A percentile compares a stretch with the other conserved stretches of the same genome.
phyloP scores from a whole-genome alignment of 2,888 invertebrate genomes.

The Liodrosophila aerea region DNA sequence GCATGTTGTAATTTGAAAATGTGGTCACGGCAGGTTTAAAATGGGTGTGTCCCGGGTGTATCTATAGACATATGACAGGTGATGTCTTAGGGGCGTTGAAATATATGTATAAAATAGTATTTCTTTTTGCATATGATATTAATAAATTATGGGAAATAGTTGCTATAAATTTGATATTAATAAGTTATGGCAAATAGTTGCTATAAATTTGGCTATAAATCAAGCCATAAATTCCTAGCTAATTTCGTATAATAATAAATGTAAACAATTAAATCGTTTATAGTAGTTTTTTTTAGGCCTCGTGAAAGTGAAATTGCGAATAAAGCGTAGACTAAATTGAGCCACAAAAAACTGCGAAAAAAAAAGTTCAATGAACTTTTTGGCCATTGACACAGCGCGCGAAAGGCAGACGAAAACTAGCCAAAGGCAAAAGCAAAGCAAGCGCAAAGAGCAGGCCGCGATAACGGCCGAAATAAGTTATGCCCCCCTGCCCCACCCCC shows the following conservation, averaged over 20 bases:
- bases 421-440: slow-evolving; percentile 31
- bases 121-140: too few relatives aligned
- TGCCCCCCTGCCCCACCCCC: slow-evolving; percentile 2
- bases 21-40: slow-evolving; percentile 38
- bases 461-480: slow-evolving; percentile 59
- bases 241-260: not conserved
- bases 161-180: too few relatives aligned
- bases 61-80: slow-evolving; percentile 35
- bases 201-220: too few relatives aligned
- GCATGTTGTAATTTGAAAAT: slow-evolving; percentile 48
- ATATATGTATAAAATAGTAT: too few relatives aligned
- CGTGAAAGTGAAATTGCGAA: slow-evolving; percentile 64
- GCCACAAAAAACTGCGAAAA: slow-evolving; percentile 24
- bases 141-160: too few relatives aligned
- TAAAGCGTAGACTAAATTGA: slow-evolving; percentile 35
- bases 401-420: slow-evolving; percentile 59
- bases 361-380: slow-evolving; percentile 70
- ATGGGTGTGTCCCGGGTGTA: slow-evolving; percentile 40
- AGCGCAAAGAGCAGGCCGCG: slow-evolving; percentile 47
- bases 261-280: too few relatives aligned
- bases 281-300: slow-evolving; percentile 26
- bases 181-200: too few relatives aligned
- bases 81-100: slow-evolving; percentile 33
- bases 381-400: slow-evolving; percentile 60
- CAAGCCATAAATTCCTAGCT: not conserved